Conservation (phyloP, 2,888 invertebrate species). For the Heliconius aoede region DNA sequence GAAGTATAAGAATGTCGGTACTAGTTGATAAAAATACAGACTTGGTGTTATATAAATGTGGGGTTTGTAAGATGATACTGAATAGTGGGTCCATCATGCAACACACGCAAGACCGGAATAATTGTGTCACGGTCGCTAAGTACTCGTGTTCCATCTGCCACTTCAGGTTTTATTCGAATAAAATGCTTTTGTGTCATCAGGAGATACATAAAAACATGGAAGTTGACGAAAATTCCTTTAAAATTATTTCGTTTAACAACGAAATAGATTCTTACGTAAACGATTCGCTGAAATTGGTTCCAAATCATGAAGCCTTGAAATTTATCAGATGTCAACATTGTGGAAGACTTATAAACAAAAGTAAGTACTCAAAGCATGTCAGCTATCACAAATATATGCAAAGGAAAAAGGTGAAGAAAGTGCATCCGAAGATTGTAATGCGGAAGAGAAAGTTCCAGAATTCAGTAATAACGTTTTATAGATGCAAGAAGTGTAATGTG, state of each 20-base stretch:
- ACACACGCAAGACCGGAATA: conserved; percentile 43
- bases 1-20: conserved; percentile 54
- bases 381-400: conserved; percentile 26
- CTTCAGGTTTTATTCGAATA: conserved; percentile 41
- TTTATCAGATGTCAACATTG: conserved; percentile 50
- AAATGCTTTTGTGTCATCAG: conserved; percentile 45
- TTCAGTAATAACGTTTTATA: conserved; percentile 26
- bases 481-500: conserved; percentile 40
- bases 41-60: conserved; percentile 57
- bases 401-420: conserved; percentile 6
- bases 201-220: conserved; percentile 45
- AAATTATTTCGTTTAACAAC: conserved; percentile 51
- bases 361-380: conserved; percentile 40
- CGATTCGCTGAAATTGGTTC: conserved; percentile 36
- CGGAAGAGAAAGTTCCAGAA: conserved; percentile 1
- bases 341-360: conserved; percentile 44
- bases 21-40: conserved; percentile 54
- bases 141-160: conserved; percentile 42
- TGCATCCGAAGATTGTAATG: conserved; percentile 12
- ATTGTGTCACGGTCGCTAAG: conserved; percentile 32
- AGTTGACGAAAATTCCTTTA: conserved; percentile 38
- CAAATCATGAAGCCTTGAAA: conserved; percentile 43
- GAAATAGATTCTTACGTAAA: conserved; percentile 43
- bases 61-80: conserved; percentile 51
- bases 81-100: conserved; percentile 35